Percentiles rank a stretch among this genome's conserved stretches.
Evolutionary conservation across 35 echinoderm and acorn worm species (phyloP).

Genomic region (Lytechinus variegatus): DNA sequence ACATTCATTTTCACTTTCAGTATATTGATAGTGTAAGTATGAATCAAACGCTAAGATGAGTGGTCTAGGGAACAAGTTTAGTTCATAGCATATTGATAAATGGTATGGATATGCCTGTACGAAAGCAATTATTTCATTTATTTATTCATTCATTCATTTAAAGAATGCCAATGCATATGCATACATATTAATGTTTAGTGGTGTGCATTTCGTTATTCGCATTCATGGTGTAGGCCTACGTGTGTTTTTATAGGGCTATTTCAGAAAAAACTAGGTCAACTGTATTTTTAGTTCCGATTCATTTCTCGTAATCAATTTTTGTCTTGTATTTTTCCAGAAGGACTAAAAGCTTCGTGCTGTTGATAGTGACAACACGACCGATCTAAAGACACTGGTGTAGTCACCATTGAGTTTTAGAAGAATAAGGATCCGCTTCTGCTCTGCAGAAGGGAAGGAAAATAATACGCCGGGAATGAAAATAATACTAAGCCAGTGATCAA

Average conservation of each 20-base stretch:
- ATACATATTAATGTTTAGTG: neutral
- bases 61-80: too few relatives aligned
- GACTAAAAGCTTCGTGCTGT: neutral
- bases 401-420: neutral
- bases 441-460: neutral
- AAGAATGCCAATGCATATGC: neutral
- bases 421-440: neutral
- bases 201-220: neutral
- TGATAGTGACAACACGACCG: neutral
- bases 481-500: slow-evolving; percentile 22
- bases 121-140: neutral
- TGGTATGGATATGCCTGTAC: too few relatives aligned
- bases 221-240: neutral
- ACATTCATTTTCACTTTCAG: too few relatives aligned
- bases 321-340: neutral
- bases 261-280: neutral
- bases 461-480: slow-evolving; percentile 24
- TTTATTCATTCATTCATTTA: neutral
- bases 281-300: neutral
- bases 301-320: neutral
- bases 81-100: too few relatives aligned
- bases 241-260: neutral
- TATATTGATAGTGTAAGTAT: neutral
- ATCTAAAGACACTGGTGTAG: neutral
- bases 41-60: neutral